Conservation (phyloP, 2,888 invertebrate genomes). For the Euphydryas editha region DNA sequence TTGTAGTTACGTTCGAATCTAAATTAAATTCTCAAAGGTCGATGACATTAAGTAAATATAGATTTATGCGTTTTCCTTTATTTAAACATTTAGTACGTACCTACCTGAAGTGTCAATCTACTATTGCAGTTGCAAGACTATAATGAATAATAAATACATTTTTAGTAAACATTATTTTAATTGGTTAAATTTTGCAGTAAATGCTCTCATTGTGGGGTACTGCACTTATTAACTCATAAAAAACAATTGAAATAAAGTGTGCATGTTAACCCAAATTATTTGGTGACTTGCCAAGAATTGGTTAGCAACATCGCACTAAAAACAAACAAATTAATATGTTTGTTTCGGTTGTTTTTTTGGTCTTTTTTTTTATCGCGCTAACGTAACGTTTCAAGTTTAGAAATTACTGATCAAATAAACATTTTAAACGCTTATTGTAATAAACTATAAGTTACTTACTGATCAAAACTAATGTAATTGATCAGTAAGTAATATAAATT, state of each 20-base stretch:
- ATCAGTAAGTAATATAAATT: too few species aligned
- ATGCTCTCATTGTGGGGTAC: not conserved
- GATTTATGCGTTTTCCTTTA: not conserved
- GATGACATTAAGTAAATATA: constrained; percentile 10
- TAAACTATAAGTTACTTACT: too few species aligned
- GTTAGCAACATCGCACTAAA: constrained; percentile 33
- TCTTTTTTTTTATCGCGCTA: constrained; percentile 2
- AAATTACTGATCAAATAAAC: not conserved
- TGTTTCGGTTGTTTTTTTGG: constrained; percentile 18
- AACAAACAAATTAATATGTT: constrained; percentile 30
- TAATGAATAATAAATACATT: too few species aligned
- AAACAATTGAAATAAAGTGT: constrained; percentile 13
- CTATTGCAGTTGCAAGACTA: too few species aligned
- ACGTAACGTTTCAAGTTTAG: not conserved
- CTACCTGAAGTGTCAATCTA: not conserved
- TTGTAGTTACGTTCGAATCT: not conserved
- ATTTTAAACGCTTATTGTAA: too few species aligned
- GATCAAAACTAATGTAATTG: too few species aligned
- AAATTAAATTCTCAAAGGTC: constrained; percentile 8
- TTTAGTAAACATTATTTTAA: not conserved
- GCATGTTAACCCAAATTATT: constrained; percentile 31
- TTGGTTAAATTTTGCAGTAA: not conserved
- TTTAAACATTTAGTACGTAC: not conserved
- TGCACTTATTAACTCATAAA: constrained; percentile 1
- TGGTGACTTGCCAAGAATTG: constrained; percentile 38